Evolutionary conservation across 2,888 invertebrate species (phyloP).

Genomic region (Metacarcinus magister): DNA sequence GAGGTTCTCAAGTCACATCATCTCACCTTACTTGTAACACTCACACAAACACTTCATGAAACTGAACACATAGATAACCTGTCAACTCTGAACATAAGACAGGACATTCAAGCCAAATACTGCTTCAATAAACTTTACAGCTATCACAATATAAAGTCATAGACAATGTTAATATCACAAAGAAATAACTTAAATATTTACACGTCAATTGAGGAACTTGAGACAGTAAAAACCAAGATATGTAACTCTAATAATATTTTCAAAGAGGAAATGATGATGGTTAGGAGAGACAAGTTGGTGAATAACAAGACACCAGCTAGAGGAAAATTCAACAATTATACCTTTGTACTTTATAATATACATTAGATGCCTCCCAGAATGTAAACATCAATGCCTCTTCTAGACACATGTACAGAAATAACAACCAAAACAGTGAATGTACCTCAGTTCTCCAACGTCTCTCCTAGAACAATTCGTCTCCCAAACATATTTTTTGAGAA

Average conservation of each 20-base stretch:
- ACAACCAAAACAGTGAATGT: slow-evolving; percentile 29
- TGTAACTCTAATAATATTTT: slow-evolving; percentile 37
- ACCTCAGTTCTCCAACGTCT: too few relatives aligned
- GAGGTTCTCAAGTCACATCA: background rate
- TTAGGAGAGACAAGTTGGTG: background rate
- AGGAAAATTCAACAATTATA: slow-evolving; percentile 49
- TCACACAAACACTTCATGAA: slow-evolving; percentile 26
- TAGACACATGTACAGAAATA: slow-evolving; percentile 30
- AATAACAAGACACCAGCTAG: background rate
- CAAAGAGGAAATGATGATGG: slow-evolving; percentile 47
- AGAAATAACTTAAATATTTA: slow-evolving; percentile 44
- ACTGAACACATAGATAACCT: slow-evolving; percentile 32
- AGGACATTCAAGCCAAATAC: slow-evolving; percentile 49
- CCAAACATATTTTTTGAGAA: too few relatives aligned
- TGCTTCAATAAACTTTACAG: slow-evolving; percentile 53
- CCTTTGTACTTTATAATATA: slow-evolving; percentile 65
- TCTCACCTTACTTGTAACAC: slow-evolving; percentile 35
- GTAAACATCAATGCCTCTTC: slow-evolving; percentile 4
- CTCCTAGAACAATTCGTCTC: too few relatives aligned
- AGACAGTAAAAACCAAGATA: slow-evolving; percentile 27
- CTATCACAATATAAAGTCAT: slow-evolving; percentile 45
- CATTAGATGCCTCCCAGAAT: slow-evolving; percentile 51
- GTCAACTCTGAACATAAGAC: slow-evolving; percentile 43
- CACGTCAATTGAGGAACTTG: slow-evolving; percentile 53
- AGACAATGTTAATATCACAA: slow-evolving; percentile 53